Conservation (phyloP, 2,113 vertebrate genomes). For the Ariopsis seemanni region DNA sequence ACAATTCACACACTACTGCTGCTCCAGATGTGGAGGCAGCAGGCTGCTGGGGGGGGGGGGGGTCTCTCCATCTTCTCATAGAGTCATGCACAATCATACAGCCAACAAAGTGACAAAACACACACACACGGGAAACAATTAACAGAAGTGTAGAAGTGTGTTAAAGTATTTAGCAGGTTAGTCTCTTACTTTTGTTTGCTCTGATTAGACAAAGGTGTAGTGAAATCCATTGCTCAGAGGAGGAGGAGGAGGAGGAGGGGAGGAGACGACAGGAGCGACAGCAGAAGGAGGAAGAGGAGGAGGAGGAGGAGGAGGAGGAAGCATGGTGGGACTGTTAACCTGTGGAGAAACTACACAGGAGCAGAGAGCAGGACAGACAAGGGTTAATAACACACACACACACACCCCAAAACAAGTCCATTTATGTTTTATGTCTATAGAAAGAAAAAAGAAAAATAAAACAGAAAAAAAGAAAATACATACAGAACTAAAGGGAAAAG, state of each 20-base stretch:
- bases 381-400: neutral
- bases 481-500: no score
- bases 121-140: slow-evolving; percentile 47
- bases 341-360: slow-evolving; percentile 82
- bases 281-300: slow-evolving; percentile 78
- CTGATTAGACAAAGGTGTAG: slow-evolving; percentile 98
- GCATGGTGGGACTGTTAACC: slow-evolving; percentile 79
- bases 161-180: slow-evolving; percentile 80
- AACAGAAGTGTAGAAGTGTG: slow-evolving; percentile 54
- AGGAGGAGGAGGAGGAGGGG: slow-evolving; percentile 73
- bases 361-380: slow-evolving; percentile 58
- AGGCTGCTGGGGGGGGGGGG: slow-evolving; percentile 48
- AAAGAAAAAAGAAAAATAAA: neutral
- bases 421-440: neutral
- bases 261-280: slow-evolving; percentile 70
- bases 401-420: neutral
- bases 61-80: slow-evolving; percentile 47
- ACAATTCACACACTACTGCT: slow-evolving; percentile 70
- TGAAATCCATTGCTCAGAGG: slow-evolving; percentile 95
- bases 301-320: slow-evolving; percentile 81
- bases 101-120: slow-evolving; percentile 50
- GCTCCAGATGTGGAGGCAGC: slow-evolving; percentile 71
- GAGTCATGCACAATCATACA: slow-evolving; percentile 53
- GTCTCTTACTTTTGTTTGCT: slow-evolving; percentile 74
- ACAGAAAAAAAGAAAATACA: no score